Conservation (phyloP, 2,797 vertebrate species). For the Malurus leucopterus region DNA sequence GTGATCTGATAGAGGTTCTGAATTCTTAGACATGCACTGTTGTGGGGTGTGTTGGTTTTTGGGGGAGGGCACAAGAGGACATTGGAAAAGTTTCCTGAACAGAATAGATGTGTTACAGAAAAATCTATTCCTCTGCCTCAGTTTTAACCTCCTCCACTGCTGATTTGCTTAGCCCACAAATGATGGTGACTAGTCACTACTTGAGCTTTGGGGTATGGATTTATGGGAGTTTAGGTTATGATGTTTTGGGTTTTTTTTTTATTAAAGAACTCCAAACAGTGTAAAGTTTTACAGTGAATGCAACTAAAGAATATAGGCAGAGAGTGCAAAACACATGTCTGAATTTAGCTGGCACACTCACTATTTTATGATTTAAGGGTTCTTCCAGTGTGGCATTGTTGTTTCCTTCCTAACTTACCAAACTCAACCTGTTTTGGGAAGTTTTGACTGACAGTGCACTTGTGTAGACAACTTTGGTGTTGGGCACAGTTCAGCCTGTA, state of each 20-base stretch:
- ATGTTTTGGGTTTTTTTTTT: neutral
- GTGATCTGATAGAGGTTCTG: neutral
- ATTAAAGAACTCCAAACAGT: neutral
- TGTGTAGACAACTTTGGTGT: neutral
- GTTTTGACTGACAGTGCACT: neutral
- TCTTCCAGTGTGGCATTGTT: neutral
- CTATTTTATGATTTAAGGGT: neutral
- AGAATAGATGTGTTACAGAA: neutral
- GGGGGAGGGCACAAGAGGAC: accelerated
- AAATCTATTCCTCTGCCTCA: neutral
- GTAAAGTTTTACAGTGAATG: neutral
- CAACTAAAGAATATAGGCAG: neutral
- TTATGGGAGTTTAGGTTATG: accelerated
- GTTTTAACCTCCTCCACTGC: neutral
- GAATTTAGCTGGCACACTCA: neutral
- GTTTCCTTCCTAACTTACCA: neutral
- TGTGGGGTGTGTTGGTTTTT: neutral
- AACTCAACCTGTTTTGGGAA: neutral
- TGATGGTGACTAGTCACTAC: neutral
- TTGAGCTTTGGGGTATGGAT: neutral
- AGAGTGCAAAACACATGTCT: neutral
- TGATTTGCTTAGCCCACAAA: neutral
- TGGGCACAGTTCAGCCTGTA: neutral
- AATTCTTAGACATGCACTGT: neutral
- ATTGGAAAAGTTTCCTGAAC: neutral